Base-by-base conservation (phyloP, 2,888 invertebrate genomes). In the Thecocarcelia acutangulata region DNA sequence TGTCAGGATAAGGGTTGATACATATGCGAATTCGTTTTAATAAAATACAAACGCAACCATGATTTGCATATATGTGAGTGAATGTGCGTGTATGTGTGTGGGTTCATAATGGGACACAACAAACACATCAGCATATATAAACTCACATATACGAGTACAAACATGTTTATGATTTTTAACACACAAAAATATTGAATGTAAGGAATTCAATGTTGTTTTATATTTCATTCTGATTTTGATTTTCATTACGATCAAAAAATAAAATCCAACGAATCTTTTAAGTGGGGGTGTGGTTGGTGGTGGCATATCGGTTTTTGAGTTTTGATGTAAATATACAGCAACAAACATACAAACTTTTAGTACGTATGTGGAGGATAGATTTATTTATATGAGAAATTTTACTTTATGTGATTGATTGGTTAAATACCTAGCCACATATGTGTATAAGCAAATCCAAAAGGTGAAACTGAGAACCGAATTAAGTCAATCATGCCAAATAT, bases 1-100 rank as follows among this genome's bases (percentile, higher is more conserved):
- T 75, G 66, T 58, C 69, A 70, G 82, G 78, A 82, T 82, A 82
- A 82, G 82, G 82, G 82, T 82, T 82, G 82, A 75, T 66, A 64
- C 48, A 80, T 24, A 73, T 40, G 44, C 63, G n/a, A 69, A 44
- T 17, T 68, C 42, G 19, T 59, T 42, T 42, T 42, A 68, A 68
- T 12, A 64, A 59, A 48, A 66, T 28, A 54, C 44, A 52, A 24
- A 54, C n/a, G 21, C 11, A 54, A 50, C 56, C 24, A 28, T 21
- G 6, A n/a, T 17, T 17, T 21, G 8, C 8, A 3, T 0, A 9
- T n/a, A 9, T 37, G 9, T n/a, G 21, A 13, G 13, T 19, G 12
- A 12, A 19, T 8, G 19, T 19, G 50, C 13, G 13, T 64, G 33
- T 50, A 12, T 12, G 19, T 21, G 37, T n/a, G 8, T 42, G 2